Evolutionary conservation across 2,888 invertebrate species (phyloP).

Genomic region (Ferrisia virgata): DNA sequence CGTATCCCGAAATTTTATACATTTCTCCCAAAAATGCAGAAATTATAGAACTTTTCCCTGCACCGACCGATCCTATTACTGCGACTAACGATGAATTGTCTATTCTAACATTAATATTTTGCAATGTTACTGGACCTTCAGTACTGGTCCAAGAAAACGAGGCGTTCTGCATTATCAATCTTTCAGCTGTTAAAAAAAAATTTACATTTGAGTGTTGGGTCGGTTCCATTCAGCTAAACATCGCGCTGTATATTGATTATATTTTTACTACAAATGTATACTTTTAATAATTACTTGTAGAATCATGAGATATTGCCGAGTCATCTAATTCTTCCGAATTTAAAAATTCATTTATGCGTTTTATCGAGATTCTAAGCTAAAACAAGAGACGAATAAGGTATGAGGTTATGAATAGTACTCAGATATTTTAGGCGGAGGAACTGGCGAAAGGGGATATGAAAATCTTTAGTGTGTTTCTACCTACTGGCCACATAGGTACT

Average conservation of each 20-base stretch:
- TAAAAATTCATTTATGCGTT: constrained; percentile 59
- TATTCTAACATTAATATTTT: constrained; percentile 79
- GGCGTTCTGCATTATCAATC: background rate
- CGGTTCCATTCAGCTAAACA: too few species aligned
- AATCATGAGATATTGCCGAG: constrained; percentile 53
- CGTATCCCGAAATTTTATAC: constrained; percentile 75
- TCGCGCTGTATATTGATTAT: constrained; percentile 53
- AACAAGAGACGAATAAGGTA: constrained; percentile 36
- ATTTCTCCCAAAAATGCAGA: constrained; percentile 87
- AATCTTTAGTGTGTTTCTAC: too few species aligned
- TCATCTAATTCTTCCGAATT: constrained; percentile 58
- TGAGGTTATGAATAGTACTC: background rate
- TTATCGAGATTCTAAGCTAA: constrained; percentile 58
- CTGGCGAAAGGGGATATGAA: too few species aligned
- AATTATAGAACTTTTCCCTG: constrained; percentile 84
- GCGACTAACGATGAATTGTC: constrained; percentile 90
- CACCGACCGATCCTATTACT: constrained; percentile 65
- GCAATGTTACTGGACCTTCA: constrained; percentile 54
- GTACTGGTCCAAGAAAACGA: background rate
- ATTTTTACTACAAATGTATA: constrained; percentile 59
- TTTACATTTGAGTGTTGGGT: too few species aligned
- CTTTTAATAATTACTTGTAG: background rate
- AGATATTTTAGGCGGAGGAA: background rate
- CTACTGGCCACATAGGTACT: background rate
- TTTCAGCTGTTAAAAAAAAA: background rate